Conservation (phyloP, 2,888 invertebrate genomes). For the Plutella xylostella region DNA sequence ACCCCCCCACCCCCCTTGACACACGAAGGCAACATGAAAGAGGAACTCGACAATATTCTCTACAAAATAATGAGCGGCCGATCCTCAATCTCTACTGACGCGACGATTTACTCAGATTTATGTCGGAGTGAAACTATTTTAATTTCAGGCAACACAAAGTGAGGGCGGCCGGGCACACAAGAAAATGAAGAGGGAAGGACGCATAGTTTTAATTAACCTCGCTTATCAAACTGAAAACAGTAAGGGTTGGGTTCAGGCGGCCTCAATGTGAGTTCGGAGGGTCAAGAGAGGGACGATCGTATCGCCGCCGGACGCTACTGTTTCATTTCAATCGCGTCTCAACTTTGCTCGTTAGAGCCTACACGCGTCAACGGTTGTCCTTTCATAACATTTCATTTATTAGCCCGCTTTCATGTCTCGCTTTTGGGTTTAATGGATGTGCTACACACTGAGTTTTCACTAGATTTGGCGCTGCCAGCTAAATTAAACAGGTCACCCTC, state of each 20-base stretch:
- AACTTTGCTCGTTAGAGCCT: constrained; percentile 50
- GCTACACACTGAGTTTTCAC: no score
- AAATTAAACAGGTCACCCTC: no score
- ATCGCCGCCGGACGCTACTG: no score
- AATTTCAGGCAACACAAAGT: neutral
- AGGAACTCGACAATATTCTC: no score
- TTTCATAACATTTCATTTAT: constrained; percentile 43
- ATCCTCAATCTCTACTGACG: no score
- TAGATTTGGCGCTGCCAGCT: no score
- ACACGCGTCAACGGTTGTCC: constrained; percentile 36
- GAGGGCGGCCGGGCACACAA: neutral
- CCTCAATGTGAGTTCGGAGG: constrained; percentile 31
- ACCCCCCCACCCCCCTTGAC: no score
- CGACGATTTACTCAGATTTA: neutral
- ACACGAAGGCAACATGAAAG: no score
- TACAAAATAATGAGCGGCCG: no score
- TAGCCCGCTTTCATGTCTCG: constrained; percentile 29
- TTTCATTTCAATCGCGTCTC: constrained; percentile 56
- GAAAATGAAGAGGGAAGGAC: constrained; percentile 5
- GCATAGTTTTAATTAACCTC: constrained; percentile 53
- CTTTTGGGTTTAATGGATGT: no score
- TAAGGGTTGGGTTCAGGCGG: constrained; percentile 17
- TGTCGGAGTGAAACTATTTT: neutral
- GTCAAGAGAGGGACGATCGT: constrained; percentile 54
- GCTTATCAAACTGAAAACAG: constrained; percentile 39